Conservation (phyloP, 2,113 vertebrate genomes). For the Thalassarche chlororhynchos region DNA sequence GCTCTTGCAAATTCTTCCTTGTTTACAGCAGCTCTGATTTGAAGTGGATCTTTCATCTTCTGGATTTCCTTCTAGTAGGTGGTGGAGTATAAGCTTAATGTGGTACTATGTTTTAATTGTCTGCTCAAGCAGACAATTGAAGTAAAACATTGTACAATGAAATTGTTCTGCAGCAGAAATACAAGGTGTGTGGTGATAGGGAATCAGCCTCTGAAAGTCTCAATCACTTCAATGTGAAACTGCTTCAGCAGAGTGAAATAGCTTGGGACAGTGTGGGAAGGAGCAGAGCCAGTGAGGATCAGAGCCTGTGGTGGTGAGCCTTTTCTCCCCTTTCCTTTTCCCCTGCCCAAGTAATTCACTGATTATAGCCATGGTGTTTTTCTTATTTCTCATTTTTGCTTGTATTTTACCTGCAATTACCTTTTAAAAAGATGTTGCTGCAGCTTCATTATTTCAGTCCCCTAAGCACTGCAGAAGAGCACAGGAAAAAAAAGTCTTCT, state of each 20-base stretch:
- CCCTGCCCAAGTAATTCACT: background rate
- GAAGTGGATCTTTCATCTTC: background rate
- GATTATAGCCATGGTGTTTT: background rate
- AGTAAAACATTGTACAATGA: background rate
- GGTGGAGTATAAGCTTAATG: background rate
- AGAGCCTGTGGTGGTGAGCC: background rate
- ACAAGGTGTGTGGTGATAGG: background rate
- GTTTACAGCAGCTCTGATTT: background rate
- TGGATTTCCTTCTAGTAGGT: background rate
- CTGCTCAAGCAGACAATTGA: background rate
- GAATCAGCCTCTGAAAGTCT: background rate
- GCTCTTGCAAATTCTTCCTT: background rate
- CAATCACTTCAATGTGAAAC: background rate
- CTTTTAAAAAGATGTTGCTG: background rate
- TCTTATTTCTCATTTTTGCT: background rate
- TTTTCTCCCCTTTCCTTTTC: background rate
- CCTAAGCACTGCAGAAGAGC: background rate
- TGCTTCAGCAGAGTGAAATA: background rate
- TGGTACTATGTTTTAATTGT: conserved; percentile 37
- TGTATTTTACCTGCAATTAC: background rate
- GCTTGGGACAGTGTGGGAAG: background rate
- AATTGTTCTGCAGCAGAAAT: background rate
- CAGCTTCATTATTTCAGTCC: conserved; percentile 8
- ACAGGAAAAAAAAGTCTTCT: background rate
- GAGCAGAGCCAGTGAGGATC: background rate